Conservation (phyloP, 1,140 invertebrate genomes). For the Geopemphigus sp. region DNA sequence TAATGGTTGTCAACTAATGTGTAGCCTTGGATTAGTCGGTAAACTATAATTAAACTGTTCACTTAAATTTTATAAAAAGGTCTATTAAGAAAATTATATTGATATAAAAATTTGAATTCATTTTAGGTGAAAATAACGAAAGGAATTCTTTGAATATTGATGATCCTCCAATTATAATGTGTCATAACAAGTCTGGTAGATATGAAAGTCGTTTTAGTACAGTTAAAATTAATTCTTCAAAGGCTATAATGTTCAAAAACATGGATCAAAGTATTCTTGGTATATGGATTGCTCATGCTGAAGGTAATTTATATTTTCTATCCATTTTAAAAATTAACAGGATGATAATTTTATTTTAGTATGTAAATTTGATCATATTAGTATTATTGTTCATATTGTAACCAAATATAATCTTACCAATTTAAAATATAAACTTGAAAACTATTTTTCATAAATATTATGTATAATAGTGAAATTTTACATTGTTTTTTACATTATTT, state of each 20-base stretch:
- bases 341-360: too few relatives aligned
- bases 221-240: slow-evolving; percentile 71
- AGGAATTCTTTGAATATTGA: slow-evolving; percentile 38
- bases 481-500: too few relatives aligned
- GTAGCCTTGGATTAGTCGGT: slow-evolving; percentile 77
- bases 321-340: too few relatives aligned
- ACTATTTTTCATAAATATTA: too few relatives aligned
- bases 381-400: too few relatives aligned
- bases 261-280: slow-evolving; percentile 84
- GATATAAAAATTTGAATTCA: not conserved
- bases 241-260: slow-evolving; percentile 79
- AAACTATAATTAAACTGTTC: slow-evolving; percentile 27
- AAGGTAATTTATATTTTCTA: slow-evolving; percentile 63
- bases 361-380: too few relatives aligned
- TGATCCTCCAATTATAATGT: slow-evolving; percentile 65
- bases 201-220: slow-evolving; percentile 91
- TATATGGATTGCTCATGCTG: slow-evolving; percentile 96
- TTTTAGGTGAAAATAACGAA: slow-evolving; percentile 23
- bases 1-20: slow-evolving; percentile 96
- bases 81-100: not conserved
- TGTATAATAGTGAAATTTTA: too few relatives aligned
- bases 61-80: slow-evolving; percentile 51
- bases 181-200: slow-evolving; percentile 82
- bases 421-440: too few relatives aligned
- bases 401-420: too few relatives aligned